These are phyloP conservation scores for Pandemis cinnamomeana DNA, from an alignment of 2,888 invertebrate species.

Conservation along the genomic window DNA sequence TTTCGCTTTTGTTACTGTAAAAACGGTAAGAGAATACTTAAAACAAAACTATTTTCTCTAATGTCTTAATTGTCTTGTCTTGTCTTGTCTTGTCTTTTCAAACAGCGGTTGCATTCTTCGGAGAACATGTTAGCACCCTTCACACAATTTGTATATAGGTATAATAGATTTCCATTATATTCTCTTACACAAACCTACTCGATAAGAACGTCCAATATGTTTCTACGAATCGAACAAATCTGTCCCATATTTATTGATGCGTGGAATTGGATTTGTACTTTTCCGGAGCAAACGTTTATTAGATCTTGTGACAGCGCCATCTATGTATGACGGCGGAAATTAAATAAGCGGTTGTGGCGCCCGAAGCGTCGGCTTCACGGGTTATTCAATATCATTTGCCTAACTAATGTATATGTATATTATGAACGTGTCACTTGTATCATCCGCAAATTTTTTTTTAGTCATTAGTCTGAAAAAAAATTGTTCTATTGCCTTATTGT, in stretches of 20 bases:
- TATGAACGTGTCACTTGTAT: too few species aligned
- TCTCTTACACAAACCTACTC: conserved; percentile 21
- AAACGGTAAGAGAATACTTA: too few species aligned
- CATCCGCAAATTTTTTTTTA: too few species aligned
- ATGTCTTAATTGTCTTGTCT: background rate
- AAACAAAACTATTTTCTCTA: too few species aligned
- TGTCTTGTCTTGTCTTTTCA: background rate
- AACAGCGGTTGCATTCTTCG: background rate
- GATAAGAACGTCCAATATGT: conserved; percentile 27
- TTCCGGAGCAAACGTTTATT: conserved; percentile 54
- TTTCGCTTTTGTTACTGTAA: too few species aligned
- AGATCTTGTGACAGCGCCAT: conserved; percentile 62
- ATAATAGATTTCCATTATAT: conserved; percentile 20
- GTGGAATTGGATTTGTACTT: conserved; percentile 57
- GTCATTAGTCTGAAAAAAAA: too few species aligned
- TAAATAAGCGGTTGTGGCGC: conserved; percentile 51
- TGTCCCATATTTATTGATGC: conserved; percentile 52
- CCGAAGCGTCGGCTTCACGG: conserved; percentile 6
- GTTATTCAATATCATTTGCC: background rate
- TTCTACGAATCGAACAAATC: conserved; percentile 44
- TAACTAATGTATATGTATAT: too few species aligned
- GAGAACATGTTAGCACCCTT: conserved; percentile 11
- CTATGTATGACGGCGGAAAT: conserved; percentile 60
- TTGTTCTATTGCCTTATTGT: too few species aligned
- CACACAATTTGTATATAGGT: too few species aligned